These are phyloP conservation scores for Spilosoma lubricipeda DNA, from an alignment of 2,888 invertebrate species.

Conservation along the genomic window DNA sequence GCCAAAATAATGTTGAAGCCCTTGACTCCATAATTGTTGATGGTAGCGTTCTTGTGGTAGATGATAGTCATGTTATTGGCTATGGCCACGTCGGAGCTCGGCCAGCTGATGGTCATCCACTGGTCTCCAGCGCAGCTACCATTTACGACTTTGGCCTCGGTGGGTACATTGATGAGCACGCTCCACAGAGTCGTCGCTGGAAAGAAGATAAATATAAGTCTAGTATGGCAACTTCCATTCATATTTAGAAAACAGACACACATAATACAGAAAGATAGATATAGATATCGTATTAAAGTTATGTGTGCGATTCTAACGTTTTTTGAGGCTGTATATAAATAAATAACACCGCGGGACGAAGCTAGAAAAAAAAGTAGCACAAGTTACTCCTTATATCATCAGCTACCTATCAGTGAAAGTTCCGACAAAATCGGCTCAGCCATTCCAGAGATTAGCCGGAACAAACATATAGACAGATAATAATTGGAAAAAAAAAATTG, in stretches of 20 bases:
- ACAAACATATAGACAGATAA: too few relatives aligned
- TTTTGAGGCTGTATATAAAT: too few relatives aligned
- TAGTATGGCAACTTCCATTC: neutral
- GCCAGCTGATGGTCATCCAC: constrained; percentile 64
- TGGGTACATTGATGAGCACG: constrained; percentile 69
- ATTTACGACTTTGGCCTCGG: constrained; percentile 57
- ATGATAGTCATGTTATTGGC: constrained; percentile 64
- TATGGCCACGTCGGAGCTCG: constrained; percentile 34
- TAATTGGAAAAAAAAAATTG: too few relatives aligned
- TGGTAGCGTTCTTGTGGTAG: constrained; percentile 68
- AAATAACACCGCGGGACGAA: too few relatives aligned
- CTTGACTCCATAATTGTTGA: constrained; percentile 67
- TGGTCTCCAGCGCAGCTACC: constrained; percentile 72
- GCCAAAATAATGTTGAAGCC: constrained; percentile 66
- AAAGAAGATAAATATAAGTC: neutral
- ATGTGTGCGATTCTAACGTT: too few relatives aligned
- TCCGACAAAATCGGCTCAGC: too few relatives aligned
- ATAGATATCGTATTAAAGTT: too few relatives aligned
- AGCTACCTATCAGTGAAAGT: too few relatives aligned
- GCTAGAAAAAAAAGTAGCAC: too few relatives aligned
- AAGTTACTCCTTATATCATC: too few relatives aligned
- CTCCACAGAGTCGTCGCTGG: constrained; percentile 49
- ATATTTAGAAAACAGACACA: neutral
- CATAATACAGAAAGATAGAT: too few relatives aligned
- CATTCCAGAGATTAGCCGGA: too few relatives aligned